Base-by-base conservation (phyloP, 2,797 vertebrate species). In the Ceryle rudis region DNA sequence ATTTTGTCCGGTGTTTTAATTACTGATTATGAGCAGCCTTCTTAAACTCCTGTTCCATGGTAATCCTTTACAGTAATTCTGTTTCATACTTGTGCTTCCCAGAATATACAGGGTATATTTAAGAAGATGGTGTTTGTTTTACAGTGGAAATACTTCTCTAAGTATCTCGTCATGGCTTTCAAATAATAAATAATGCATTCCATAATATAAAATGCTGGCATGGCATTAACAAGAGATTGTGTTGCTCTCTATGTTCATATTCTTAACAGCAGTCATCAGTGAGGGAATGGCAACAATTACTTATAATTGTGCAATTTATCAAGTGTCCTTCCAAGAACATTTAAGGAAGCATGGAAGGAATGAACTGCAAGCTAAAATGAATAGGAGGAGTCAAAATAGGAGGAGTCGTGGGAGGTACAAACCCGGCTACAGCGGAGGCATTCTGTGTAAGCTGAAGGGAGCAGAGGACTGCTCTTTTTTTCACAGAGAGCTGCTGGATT, bases 301-400 rank as follows among this genome's bases (percentile, higher is more conserved):
- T 51, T 92, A 55, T 70, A 86, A 97, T 95, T 90, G 83, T 96
- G 93, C 91, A 93, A 94, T 95, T 93, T 95, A 77, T 80, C 55
- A 88, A 83, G 64, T 67, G 44, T 89, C 44, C 88, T 93, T 96
- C 90, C 83, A 95, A 90, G 91, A 95, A 95, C 46, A 44, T 94
- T 94, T 93, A 75, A 90, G 82, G 57, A 93, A 90, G 71, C 52
- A 42, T 73, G 92, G 88, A 79, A 95, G 70, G 89, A 94, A 92
- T 80, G 88, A 90, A 67, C 33, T 77, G 64, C 83, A 60, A 90
- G 61, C 78, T 86, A 33, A 74, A 92, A 82, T 79, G 81, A 67
- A 85, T 58, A 78, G 84, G 86, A 94, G 69, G 55, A 89, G 74
- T 80, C 37, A 29, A 54, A 86, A 61, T 31, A 17, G 84, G 39